Percentiles rank a stretch among this genome's conserved stretches.
Conservation (phyloP, 2,888 invertebrate species). For the Eudemis profundana region DNA sequence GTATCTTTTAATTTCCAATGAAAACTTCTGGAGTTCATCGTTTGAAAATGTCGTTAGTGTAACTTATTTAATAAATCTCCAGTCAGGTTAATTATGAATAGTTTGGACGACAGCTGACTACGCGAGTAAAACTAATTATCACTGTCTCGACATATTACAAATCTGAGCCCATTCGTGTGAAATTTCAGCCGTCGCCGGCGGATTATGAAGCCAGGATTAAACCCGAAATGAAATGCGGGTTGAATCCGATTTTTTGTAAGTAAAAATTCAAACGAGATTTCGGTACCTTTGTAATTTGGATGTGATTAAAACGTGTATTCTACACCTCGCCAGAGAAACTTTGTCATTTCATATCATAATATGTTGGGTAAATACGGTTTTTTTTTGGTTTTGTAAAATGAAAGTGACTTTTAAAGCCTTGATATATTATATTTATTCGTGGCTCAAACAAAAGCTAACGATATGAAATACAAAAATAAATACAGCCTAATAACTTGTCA, state of each 20-base stretch:
- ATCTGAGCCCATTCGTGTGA: constrained; percentile 24
- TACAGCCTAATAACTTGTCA: too few species aligned
- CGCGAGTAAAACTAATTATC: constrained; percentile 36
- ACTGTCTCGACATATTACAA: constrained; percentile 31
- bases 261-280: background rate
- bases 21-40: constrained; percentile 4
- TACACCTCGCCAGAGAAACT: background rate
- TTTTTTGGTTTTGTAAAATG: too few species aligned
- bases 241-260: background rate
- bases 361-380: background rate
- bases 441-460: too few species aligned
- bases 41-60: background rate
- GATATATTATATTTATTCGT: too few species aligned
- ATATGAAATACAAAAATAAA: too few species aligned
- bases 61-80: constrained; percentile 23
- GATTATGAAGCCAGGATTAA: constrained; percentile 3
- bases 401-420: too few species aligned
- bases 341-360: constrained; percentile 1
- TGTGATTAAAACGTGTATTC: constrained; percentile 13
- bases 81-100: constrained; percentile 16
- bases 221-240: constrained; percentile 1
- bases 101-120: constrained; percentile 19
- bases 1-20: background rate
- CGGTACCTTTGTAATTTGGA: constrained; percentile 1
- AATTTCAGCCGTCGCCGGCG: constrained; percentile 11